Conservation (phyloP, 2,888 invertebrate genomes). For the Melitaea athalia region DNA sequence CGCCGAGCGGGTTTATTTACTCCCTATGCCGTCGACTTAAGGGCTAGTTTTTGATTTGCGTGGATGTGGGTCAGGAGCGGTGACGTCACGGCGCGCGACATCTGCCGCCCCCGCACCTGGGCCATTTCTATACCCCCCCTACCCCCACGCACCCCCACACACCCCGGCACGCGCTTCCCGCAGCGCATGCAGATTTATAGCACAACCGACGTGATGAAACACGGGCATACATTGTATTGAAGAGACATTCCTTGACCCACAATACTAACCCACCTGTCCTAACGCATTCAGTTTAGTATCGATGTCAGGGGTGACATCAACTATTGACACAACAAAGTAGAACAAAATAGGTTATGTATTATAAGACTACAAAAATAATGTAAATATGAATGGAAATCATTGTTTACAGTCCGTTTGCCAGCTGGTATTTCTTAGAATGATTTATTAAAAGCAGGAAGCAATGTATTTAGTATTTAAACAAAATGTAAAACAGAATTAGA, state of each 20-base stretch:
- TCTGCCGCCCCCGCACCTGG: conserved; percentile 78
- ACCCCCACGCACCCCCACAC: conserved; percentile 30
- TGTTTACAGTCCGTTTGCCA: neutral
- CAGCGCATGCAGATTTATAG: conserved; percentile 69
- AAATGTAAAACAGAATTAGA: conserved; percentile 6
- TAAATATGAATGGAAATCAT: too few relatives aligned
- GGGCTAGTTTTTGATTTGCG: conserved; percentile 25
- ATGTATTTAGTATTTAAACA: conserved; percentile 2
- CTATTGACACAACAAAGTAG: too few relatives aligned
- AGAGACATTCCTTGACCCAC: neutral
- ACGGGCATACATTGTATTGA: conserved; percentile 25
- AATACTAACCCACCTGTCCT: neutral
- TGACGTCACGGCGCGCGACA: conserved; percentile 52
- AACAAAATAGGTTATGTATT: too few relatives aligned
- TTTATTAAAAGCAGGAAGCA: neutral
- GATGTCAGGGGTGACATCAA: too few relatives aligned
- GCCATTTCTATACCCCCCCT: conserved; percentile 31
- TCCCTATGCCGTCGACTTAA: conserved; percentile 25
- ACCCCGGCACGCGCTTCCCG: conserved; percentile 39
- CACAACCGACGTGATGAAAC: conserved; percentile 38
- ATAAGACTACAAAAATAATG: too few relatives aligned
- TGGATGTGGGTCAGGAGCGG: conserved; percentile 61
- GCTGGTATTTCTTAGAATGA: neutral
- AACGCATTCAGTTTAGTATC: too few relatives aligned
- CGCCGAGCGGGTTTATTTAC: conserved; percentile 11